Evolutionary conservation across 2,888 invertebrate genomes (phyloP).

Genomic region (Macrophya alboannulata): DNA sequence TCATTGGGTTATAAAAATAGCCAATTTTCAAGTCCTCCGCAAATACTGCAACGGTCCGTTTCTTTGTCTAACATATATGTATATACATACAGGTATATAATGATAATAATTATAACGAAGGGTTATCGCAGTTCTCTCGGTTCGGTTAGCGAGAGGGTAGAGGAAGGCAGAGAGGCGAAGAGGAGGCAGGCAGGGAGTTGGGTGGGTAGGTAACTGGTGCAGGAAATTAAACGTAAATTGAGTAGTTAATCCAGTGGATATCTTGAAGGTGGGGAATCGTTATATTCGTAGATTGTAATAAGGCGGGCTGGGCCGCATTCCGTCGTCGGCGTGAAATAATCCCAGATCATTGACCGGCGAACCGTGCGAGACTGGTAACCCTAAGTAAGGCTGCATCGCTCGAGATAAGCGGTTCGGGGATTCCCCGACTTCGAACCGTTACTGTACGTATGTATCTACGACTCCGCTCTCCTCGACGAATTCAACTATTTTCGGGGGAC

Average conservation of each 20-base stretch:
- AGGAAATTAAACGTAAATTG: constrained; percentile 47
- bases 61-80: neutral
- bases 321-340: constrained; percentile 50
- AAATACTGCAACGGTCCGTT: neutral
- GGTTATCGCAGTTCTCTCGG: constrained; percentile 20
- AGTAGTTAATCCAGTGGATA: constrained; percentile 32
- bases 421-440: constrained; percentile 46
- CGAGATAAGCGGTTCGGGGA: constrained; percentile 50
- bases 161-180: neutral
- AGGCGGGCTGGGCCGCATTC: constrained; percentile 13
- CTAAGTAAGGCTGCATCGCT: constrained; percentile 48
- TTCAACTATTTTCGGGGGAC: neutral
- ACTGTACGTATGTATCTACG: neutral
- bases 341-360: constrained; percentile 50
- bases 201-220: constrained; percentile 10
- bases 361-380: constrained; percentile 41
- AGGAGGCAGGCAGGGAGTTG: neutral
- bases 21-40: constrained; percentile 11
- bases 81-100: neutral
- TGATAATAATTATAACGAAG: constrained; percentile 24
- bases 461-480: neutral
- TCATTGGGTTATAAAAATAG: constrained; percentile 16
- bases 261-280: constrained; percentile 23
- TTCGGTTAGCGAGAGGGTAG: neutral
- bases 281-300: constrained; percentile 31